phyloP scores from a whole-genome alignment of 2,113 vertebrate genomes.

The Chlorocebus sabaeus region DNA sequence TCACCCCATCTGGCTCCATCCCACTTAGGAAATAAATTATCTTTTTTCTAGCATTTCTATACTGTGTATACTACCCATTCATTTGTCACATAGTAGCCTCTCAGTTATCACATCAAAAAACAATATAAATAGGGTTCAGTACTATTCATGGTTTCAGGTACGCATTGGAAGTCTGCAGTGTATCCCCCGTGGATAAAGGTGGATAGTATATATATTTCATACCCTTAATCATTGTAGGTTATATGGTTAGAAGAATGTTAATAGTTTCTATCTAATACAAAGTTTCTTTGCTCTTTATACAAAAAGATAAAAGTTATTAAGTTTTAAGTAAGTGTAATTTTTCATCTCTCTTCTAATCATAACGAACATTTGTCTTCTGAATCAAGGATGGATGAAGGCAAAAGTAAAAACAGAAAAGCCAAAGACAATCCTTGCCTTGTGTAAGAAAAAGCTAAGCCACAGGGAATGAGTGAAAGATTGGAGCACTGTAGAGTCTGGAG shows the following conservation, averaged over 20 bases:
- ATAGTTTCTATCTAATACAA: background rate
- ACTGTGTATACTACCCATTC: background rate
- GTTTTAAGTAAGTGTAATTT: background rate
- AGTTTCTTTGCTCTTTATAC: background rate
- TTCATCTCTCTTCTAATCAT: background rate
- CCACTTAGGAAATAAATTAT: background rate
- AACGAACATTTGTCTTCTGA: background rate
- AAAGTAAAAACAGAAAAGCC: background rate
- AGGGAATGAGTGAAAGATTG: background rate
- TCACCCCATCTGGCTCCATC: background rate
- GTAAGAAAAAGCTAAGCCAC: background rate
- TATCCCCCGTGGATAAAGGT: background rate
- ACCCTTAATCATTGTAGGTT: background rate
- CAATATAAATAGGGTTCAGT: background rate
- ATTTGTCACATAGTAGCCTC: background rate
- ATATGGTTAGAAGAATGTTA: background rate
- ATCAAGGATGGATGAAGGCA: background rate
- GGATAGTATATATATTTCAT: background rate
- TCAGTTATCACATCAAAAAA: background rate
- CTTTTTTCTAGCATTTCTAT: background rate
- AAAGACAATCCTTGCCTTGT: background rate
- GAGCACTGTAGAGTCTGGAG: background rate
- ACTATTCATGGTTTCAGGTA: background rate
- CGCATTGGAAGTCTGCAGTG: background rate
- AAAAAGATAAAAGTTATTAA: background rate